A percentile compares a stretch with the other conserved stretches of the same genome.
Evolutionary conservation across 2,797 vertebrate genomes (phyloP).

Genomic region (Lates japonicus): DNA sequence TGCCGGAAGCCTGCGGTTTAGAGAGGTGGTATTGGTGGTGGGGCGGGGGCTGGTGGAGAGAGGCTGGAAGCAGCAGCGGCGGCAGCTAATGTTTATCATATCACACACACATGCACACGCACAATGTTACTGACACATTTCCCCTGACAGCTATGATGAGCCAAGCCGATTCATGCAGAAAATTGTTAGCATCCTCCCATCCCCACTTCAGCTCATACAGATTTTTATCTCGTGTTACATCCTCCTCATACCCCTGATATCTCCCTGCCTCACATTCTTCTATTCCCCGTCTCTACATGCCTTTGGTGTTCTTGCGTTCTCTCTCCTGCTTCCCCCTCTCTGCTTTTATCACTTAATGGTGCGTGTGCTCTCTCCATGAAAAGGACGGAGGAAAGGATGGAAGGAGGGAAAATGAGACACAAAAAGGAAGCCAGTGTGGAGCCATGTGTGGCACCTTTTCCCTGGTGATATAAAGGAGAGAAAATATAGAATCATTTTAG

Average conservation of each 20-base stretch:
- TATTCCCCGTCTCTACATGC: conserved; percentile 29
- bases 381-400: conserved; percentile 1
- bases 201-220: conserved; percentile 50
- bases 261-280: conserved; percentile 24
- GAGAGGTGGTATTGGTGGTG: not conserved
- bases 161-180: conserved; percentile 72
- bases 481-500: conserved; percentile 7
- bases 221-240: conserved; percentile 64
- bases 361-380: conserved; percentile 7
- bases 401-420: conserved; percentile 7
- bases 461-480: conserved; percentile 5
- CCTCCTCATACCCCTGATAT: conserved; percentile 41
- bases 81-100: conserved; percentile 61
- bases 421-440: not conserved
- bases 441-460: not conserved
- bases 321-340: not conserved
- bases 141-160: conserved; percentile 66
- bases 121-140: conserved; percentile 55
- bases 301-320: not conserved
- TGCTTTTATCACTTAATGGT: conserved; percentile 20
- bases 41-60: not conserved
- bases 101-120: conserved; percentile 54
- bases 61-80: conserved; percentile 24
- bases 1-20: conserved; percentile 11
- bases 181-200: conserved; percentile 67